Evolutionary conservation across 1,140 invertebrate species (phyloP), one percentile per base, ranked within the genome.

Genomic region (Goniozus legneri): DNA sequence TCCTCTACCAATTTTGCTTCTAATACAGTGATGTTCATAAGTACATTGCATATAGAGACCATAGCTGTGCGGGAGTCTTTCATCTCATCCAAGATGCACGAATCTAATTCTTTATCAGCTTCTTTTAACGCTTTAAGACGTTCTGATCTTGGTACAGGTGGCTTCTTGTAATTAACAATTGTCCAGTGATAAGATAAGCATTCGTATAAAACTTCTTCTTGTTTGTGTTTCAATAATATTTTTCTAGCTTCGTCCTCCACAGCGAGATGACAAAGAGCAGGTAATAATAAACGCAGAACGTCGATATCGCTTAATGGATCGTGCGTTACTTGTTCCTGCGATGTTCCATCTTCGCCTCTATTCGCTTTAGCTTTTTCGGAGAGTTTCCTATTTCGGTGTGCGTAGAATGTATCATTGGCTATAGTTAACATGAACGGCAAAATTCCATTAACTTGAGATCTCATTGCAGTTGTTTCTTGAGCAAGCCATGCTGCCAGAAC

Each of bases 21-120:
- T 19, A 95, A 67, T 1, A 95, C 92, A 10, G 89, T 88, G 0
- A 95, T 81, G 62, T 96, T 96, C 88, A 96, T 92, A 32, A 96
- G 84, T 34, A 94, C 85, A 58, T 94, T 94, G 69, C 91, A 94
- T 2, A 92, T 81, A 43, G 90, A 89, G 15, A 91, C 84, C 77
- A 95, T 88, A 0, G 90, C 89, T 6, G 81, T 77, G 42, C 88
- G 81, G 0, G 88, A 89, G 64, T 90, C 86, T 59, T 86, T 86
- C 84, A 91, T 90, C 53, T 89, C 85, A 58, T 88, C 87, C 40
- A 88, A 66, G 36, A 87, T 67, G 59, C 85, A 78, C 1, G 84
- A 81, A 30, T 87, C 85, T 30, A 89, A 64, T 55, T 88, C 84
- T 39, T 84, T 85, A 62, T 84, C 83, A 2, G 86, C 86, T 62